Base-by-base conservation (phyloP, 2,797 vertebrate genomes). In the Anableps anableps region DNA sequence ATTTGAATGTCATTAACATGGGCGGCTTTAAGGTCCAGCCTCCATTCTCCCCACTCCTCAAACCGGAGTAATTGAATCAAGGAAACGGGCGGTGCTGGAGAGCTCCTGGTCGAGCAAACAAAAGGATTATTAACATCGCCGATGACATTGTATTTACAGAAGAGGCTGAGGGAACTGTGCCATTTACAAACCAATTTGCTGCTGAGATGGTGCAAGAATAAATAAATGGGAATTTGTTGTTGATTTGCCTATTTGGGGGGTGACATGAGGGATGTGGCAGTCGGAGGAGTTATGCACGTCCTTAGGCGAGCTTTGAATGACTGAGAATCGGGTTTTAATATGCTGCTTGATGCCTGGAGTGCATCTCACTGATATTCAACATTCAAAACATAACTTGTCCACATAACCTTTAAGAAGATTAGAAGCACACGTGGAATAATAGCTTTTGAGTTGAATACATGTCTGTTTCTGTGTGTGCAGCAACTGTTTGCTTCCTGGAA, bases 1-100 rank as follows among this genome's bases (percentile, higher is more conserved):
- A 94, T 95, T 94, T 94, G 93, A 94, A 95, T 94, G 92, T 94
- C 93, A 95, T 95, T 95, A 95, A 93, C 93, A 92, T 89, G 29
- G 78, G 77, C 78, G 85, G 83, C 91, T 87, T 88, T 83, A 85
- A 90, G 92, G 93, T 88, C 86, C 88, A 3, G 87, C 85, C 87
- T 90, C 88, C 86, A 89, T 93, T 91, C 91, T 89, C 87, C 76
- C 87, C 90, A 79, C 90, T 92, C 86, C 88, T 87, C 85, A 89
- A 94, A 90, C 90, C 86, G 62, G 84, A 13, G 86, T 95, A 95
- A 95, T 94, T 95, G 90, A 95, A 95, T 95, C 91, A 92, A 89
- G 90, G 55, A 84, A 91, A 81, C 83, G 78, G 91, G 91, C 76
- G 75, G 85, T 78, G 58, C 84, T 87, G 11, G 78, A 89, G 91